Conservation (phyloP, 2,888 invertebrate genomes). For the Agonopterix subpropinquella region DNA sequence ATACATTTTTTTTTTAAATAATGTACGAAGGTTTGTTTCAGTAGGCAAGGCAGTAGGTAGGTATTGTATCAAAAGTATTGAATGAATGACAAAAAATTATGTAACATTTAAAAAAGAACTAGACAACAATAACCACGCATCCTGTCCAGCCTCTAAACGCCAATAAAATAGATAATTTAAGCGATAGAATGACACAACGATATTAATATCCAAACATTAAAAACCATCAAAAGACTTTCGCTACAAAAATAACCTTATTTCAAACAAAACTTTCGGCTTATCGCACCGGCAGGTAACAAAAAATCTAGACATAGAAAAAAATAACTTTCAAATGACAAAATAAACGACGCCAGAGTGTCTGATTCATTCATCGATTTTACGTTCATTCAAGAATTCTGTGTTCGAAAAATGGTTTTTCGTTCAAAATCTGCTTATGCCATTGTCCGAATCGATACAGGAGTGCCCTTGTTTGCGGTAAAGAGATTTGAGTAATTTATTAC, state of each 20-base stretch:
- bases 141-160: too few relatives aligned
- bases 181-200: too few relatives aligned
- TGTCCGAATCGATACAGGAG: conserved; percentile 1
- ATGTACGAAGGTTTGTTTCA: too few relatives aligned
- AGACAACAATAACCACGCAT: too few relatives aligned
- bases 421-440: conserved; percentile 4
- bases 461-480: conserved; percentile 32
- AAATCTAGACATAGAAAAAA: conserved; percentile 8
- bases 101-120: too few relatives aligned
- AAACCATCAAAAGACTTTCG: conserved; percentile 10
- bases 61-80: too few relatives aligned
- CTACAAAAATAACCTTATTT: not conserved
- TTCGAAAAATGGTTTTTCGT: conserved; percentile 5
- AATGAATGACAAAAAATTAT: too few relatives aligned
- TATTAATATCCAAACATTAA: not conserved
- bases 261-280: conserved; percentile 3
- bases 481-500: conserved; percentile 34
- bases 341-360: conserved; percentile 34
- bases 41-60: too few relatives aligned
- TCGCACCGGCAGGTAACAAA: conserved; percentile 4
- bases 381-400: conserved; percentile 25
- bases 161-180: not conserved
- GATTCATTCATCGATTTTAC: conserved; percentile 27
- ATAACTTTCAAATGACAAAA: conserved; percentile 22
- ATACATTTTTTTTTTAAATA: too few relatives aligned